phyloP scores from a whole-genome alignment of 2,797 vertebrate species.

The Poliocrania exsul region DNA sequence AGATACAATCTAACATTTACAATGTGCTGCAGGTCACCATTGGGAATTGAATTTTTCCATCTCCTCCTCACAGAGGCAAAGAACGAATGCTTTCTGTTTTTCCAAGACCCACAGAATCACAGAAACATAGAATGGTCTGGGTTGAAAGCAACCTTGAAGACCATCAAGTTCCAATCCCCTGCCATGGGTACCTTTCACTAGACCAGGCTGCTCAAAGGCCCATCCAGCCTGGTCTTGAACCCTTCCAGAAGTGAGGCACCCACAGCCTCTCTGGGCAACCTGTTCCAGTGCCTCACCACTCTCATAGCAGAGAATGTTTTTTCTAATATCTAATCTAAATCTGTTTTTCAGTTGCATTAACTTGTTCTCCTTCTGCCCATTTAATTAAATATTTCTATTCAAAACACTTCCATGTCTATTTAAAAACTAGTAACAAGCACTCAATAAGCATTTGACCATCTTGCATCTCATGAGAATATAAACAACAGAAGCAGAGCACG shows the following conservation, averaged over 20 bases:
- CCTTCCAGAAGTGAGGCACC: background rate
- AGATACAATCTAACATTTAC: background rate
- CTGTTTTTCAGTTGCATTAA: background rate
- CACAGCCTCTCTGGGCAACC: background rate
- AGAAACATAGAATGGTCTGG: background rate
- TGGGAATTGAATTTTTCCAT: background rate
- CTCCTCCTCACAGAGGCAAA: background rate
- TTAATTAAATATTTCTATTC: background rate
- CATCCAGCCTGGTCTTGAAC: background rate
- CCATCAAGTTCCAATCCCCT: background rate
- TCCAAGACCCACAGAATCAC: background rate
- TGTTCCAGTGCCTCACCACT: background rate
- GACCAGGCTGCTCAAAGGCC: background rate
- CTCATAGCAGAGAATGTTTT: background rate
- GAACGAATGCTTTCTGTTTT: background rate
- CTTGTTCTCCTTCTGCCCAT: background rate
- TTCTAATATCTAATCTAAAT: background rate
- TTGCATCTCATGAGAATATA: background rate
- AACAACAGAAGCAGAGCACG: background rate
- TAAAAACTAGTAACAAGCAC: background rate
- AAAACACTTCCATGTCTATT: background rate
- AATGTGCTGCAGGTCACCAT: background rate
- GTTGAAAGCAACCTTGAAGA: background rate
- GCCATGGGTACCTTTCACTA: background rate
- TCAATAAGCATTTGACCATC: background rate